Conservation (phyloP, 2,113 vertebrate species). For the Sinocyclocheilus anshuiensis region DNA sequence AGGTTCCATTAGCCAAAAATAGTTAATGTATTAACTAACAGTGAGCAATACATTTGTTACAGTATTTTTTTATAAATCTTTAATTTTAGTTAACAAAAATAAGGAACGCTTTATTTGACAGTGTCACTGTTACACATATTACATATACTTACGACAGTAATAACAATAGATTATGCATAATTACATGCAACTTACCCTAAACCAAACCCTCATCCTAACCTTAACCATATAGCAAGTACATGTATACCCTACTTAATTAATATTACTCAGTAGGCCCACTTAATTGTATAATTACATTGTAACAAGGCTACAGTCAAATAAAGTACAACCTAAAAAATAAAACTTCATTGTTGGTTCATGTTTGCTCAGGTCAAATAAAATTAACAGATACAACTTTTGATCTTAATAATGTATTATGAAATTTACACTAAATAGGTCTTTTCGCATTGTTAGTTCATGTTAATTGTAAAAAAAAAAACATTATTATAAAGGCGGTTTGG, state of each 20-base stretch:
- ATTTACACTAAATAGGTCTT: background rate
- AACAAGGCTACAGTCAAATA: background rate
- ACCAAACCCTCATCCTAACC: background rate
- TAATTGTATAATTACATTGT: background rate
- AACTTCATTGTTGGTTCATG: background rate
- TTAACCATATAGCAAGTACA: background rate
- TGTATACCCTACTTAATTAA: background rate
- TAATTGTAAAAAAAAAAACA: too few species aligned
- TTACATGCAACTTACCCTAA: background rate
- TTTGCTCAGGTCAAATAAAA: background rate
- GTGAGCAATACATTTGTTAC: background rate
- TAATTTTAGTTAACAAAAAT: background rate
- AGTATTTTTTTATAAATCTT: background rate
- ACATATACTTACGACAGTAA: background rate
- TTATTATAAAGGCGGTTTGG: too few species aligned
- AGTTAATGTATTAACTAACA: background rate
- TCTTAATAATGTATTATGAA: background rate
- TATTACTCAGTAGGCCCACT: too few species aligned
- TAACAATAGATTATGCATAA: background rate
- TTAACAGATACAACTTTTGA: background rate
- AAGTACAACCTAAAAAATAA: background rate
- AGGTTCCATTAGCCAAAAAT: background rate
- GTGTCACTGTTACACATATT: background rate
- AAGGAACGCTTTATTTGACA: background rate
- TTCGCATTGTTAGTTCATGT: background rate